Evolutionary conservation across 2,888 invertebrate genomes (phyloP).

Genomic region (Timema podura): DNA sequence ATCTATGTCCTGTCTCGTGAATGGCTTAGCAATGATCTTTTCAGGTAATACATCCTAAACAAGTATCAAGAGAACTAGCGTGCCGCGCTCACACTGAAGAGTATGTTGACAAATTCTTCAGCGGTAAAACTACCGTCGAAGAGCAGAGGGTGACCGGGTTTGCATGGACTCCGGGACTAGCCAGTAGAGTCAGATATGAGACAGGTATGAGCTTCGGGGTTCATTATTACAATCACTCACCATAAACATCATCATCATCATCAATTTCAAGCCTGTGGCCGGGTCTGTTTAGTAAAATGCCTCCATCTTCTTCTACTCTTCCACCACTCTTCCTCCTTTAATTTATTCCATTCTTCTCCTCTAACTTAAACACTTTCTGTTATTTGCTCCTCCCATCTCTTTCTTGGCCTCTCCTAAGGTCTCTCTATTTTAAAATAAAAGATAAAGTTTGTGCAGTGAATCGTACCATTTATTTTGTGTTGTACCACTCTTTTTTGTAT

Average conservation of each 20-base stretch:
- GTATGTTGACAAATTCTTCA: slow-evolving; percentile 38
- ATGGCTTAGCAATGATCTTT: background rate
- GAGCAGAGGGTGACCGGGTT: slow-evolving; percentile 39
- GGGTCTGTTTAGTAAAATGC: too few species aligned
- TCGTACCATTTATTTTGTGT: background rate
- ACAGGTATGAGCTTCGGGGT: slow-evolving; percentile 33
- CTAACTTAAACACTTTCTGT: too few species aligned
- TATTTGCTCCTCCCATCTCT: too few species aligned
- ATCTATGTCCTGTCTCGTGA: too few species aligned
- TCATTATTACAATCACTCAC: too few species aligned
- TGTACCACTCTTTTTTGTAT: background rate
- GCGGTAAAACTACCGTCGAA: slow-evolving; percentile 34
- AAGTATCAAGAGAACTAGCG: slow-evolving; percentile 28
- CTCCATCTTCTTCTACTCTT: too few species aligned
- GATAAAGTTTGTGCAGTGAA: too few species aligned
- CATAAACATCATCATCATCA: background rate
- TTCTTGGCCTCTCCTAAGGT: too few species aligned
- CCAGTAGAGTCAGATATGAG: slow-evolving; percentile 38
- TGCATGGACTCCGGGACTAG: slow-evolving; percentile 37
- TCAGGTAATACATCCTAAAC: slow-evolving; percentile 28
- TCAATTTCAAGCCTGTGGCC: too few species aligned
- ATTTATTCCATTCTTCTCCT: too few species aligned
- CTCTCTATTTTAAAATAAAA: too few species aligned
- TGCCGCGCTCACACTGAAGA: slow-evolving; percentile 29
- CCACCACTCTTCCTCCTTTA: too few species aligned